Evolutionary conservation across 2,797 vertebrate species (phyloP), one percentile per base, ranked within the genome.

Genomic region (Ataeniobius toweri): DNA sequence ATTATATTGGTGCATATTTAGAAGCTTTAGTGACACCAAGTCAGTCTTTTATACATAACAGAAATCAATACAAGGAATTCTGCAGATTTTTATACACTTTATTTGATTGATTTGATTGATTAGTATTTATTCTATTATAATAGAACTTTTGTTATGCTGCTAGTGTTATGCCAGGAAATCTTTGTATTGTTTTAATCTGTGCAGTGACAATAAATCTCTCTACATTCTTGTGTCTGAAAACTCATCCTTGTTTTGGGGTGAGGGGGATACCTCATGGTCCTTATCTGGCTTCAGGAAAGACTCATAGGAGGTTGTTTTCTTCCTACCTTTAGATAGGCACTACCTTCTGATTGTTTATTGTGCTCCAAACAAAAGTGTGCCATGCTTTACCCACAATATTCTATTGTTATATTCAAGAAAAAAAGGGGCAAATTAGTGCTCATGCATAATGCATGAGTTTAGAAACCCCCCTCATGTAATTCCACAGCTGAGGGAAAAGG

Each of bases 361-460:
- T 28, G 72, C 75, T 13, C 61, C 71, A 88, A 86, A 83, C 74
- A 70, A 86, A 89, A 89, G 46, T 86, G 36, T 89, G 82, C 69
- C 75, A 73, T 73, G 73, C 36, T 74, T 8, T 84, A 80, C 79
- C 83, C 8, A 4, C 18, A 75, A 76, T 71, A 24, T 79, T 48
- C 56, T 39, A 67, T 78, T 90, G 77, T 91, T 89, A 89, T 87
- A 82, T 88, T 91, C 80, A 86, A 79, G 73, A 84, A 80, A 87
- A 84, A 88, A 85, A 80, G 69, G 44, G 41, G 73, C 13, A 91
- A 92, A 93, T 94, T 93, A 94, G 79, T 78, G 24, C 55, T 93
- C 84, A 91, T 94, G 81, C 88, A 94, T 81, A 90, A 94, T 94
- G 83, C 86, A 94, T 90, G 80, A 90, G 77, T 76, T 83, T 75